phyloP scores from a whole-genome alignment of 2,888 invertebrate species.

The Troilus luridus region DNA sequence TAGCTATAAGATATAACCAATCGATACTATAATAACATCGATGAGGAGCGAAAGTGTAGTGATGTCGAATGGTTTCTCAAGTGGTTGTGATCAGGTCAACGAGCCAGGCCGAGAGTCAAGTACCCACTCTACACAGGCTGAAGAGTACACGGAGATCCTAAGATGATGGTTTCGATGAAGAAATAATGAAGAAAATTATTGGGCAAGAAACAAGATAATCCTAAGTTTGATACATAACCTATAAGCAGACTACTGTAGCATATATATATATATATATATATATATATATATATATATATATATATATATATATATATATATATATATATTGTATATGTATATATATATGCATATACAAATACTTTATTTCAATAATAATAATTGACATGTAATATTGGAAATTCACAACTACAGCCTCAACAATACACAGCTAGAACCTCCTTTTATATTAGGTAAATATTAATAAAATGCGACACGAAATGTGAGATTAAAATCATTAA shows the following conservation, averaged over 20 bases:
- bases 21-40: not conserved
- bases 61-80: not conserved
- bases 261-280: no score
- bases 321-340: no score
- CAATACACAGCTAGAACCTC: no score
- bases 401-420: not conserved
- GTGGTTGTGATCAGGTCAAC: conserved; percentile 27
- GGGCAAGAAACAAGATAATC: not conserved
- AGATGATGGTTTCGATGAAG: not conserved
- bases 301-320: no score
- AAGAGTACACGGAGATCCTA: not conserved
- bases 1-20: no score
- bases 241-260: not conserved
- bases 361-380: not conserved
- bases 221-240: not conserved
- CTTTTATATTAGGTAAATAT: no score
- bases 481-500: no score
- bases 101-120: not conserved
- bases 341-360: no score
- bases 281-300: no score
- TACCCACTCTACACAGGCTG: not conserved
- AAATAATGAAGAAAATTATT: conserved; percentile 5
- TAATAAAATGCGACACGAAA: no score
- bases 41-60: not conserved
- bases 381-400: not conserved